These are phyloP conservation scores for Rapana venosa DNA, from an alignment of 2,888 invertebrate species.

Conservation along the genomic window DNA sequence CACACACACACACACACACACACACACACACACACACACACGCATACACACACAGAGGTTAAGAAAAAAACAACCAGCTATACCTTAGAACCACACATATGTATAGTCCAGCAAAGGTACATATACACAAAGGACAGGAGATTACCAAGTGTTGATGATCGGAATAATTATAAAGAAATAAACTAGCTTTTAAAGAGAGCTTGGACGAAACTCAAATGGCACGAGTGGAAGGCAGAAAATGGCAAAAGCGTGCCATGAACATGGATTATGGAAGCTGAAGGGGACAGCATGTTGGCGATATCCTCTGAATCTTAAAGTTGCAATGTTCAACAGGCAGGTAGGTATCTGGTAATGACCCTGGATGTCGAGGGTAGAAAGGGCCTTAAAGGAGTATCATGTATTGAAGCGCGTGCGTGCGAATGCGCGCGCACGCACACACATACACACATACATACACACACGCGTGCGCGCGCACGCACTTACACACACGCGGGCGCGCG, in stretches of 20 bases:
- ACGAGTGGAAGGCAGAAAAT: too few relatives aligned
- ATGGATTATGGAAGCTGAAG: too few relatives aligned
- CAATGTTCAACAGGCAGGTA: not conserved
- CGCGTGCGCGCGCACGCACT: not conserved
- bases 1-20: constrained; percentile 9
- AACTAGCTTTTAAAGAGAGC: too few relatives aligned
- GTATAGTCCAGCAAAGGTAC: not conserved
- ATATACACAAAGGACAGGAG: too few relatives aligned
- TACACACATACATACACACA: not conserved
- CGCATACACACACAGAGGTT: not conserved
- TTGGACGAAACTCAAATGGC: too few relatives aligned
- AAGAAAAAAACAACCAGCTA: too few relatives aligned
- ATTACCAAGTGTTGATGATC: not conserved
- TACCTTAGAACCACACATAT: too few relatives aligned
- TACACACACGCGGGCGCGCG: not conserved
- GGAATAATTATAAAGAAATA: too few relatives aligned
- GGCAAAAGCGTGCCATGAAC: too few relatives aligned
- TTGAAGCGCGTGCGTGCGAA: not conserved
- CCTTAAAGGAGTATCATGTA: not conserved
- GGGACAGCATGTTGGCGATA: too few relatives aligned
- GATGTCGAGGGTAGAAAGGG: not conserved
- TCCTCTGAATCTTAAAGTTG: not conserved
- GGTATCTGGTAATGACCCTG: not conserved
- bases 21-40: constrained; percentile 30
- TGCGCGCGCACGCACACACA: not conserved